These are phyloP conservation scores for Trachymyrmex septentrionalis DNA, from an alignment of 1,140 invertebrate species.

Conservation along the genomic window DNA sequence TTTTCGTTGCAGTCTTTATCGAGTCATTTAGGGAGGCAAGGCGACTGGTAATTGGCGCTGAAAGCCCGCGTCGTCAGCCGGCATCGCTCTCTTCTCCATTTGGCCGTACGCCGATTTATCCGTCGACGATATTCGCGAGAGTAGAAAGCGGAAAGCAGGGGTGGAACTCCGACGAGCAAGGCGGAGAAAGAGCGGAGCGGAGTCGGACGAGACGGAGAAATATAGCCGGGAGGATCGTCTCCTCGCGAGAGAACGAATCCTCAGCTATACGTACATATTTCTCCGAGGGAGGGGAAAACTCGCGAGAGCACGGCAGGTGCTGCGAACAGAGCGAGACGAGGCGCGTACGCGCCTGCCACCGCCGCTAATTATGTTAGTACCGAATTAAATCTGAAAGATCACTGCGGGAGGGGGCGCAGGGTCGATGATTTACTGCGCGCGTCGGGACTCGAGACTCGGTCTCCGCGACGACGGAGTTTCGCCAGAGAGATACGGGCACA, in stretches of 20 bases:
- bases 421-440: constrained; percentile 78
- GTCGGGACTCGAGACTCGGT: constrained; percentile 54
- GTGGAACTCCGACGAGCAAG: constrained; percentile 8
- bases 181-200: constrained; percentile 11
- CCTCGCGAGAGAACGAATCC: constrained; percentile 54
- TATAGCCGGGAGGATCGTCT: constrained; percentile 25
- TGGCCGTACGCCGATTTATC: constrained; percentile 80
- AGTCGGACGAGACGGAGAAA: constrained; percentile 31
- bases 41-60: constrained; percentile 83
- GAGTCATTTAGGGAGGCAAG: constrained; percentile 46
- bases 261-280: not conserved
- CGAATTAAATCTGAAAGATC: constrained; percentile 86
- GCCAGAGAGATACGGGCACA: not conserved
- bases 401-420: constrained; percentile 67
- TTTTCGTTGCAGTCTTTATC: constrained; percentile 57
- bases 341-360: constrained; percentile 72
- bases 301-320: constrained; percentile 81
- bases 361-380: constrained; percentile 85
- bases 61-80: constrained; percentile 79
- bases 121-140: constrained; percentile 67
- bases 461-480: constrained; percentile 31
- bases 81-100: constrained; percentile 76
- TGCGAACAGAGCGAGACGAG: constrained; percentile 84
- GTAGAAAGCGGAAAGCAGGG: constrained; percentile 56
- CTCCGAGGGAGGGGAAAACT: constrained; percentile 53